Conservation (phyloP, 2,113 vertebrate species). For the Nettapus auritus region DNA sequence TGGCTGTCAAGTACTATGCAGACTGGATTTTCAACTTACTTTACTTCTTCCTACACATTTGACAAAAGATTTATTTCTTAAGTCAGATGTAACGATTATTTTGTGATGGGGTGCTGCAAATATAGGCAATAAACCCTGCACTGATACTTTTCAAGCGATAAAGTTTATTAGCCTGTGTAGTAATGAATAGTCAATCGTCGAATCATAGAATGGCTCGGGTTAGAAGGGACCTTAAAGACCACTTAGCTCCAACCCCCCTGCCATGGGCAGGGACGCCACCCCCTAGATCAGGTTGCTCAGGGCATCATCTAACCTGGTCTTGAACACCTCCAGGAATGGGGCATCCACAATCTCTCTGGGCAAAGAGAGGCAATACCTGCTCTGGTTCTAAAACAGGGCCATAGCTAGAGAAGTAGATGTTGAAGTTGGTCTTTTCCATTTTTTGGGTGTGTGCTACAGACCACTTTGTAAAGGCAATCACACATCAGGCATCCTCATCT, state of each 20-base stretch:
- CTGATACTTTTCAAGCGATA: background rate
- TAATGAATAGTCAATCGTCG: background rate
- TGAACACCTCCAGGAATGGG: too few relatives aligned
- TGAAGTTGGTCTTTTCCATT: background rate
- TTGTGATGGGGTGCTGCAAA: background rate
- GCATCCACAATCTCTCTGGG: too few relatives aligned
- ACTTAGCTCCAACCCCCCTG: too few relatives aligned
- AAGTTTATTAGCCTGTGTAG: background rate
- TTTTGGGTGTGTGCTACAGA: background rate
- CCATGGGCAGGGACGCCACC: too few relatives aligned
- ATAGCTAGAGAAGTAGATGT: background rate
- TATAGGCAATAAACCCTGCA: background rate
- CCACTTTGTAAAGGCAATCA: background rate
- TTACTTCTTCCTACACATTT: background rate
- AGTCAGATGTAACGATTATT: background rate
- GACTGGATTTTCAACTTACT: background rate
- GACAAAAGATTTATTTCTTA: background rate
- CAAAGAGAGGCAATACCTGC: background rate
- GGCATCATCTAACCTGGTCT: too few relatives aligned
- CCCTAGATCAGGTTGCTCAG: too few relatives aligned
- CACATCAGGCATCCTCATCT: background rate
- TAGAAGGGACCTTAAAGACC: too few relatives aligned
- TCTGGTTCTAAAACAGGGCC: background rate
- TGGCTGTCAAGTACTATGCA: background rate
- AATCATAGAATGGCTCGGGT: too few relatives aligned